Percentiles rank a stretch among this genome's conserved stretches.
Conservation (phyloP, 2,797 vertebrate genomes). For the Cirrhinus mrigala region DNA sequence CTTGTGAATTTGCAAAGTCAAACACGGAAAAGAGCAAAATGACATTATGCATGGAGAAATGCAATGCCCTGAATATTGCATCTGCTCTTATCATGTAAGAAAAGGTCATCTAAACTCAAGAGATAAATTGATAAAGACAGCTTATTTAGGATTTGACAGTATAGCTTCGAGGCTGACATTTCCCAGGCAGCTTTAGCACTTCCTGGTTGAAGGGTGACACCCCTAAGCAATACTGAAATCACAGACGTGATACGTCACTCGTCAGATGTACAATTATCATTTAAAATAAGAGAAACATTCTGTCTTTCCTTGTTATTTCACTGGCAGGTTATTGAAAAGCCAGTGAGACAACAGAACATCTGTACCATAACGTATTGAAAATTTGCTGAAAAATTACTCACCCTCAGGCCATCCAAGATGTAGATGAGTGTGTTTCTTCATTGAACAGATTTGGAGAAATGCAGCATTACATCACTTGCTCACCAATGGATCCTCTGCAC, state of each 20-base stretch:
- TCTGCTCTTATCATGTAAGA: background rate
- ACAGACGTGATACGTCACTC: background rate
- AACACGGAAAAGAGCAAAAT: background rate
- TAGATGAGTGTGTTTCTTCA: background rate
- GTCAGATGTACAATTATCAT: background rate
- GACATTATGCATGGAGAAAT: background rate
- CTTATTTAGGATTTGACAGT: slow-evolving; percentile 32
- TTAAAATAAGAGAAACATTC: background rate
- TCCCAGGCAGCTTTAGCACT: slow-evolving; percentile 32
- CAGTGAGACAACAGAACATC: background rate
- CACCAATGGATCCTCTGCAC: background rate
- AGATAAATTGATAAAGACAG: slow-evolving; percentile 39
- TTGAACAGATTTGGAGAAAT: background rate
- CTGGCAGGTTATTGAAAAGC: background rate
- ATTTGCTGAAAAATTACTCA: background rate
- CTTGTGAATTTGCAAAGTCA: slow-evolving; percentile 24
- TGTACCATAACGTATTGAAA: background rate
- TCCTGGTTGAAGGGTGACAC: background rate
- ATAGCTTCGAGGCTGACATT: slow-evolving; percentile 40
- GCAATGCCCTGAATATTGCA: background rate
- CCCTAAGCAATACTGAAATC: too few species aligned
- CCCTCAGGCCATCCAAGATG: background rate
- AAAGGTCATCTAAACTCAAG: slow-evolving; percentile 32
- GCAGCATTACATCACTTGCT: background rate
- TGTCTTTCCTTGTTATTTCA: background rate